Conservation (phyloP, 2,113 vertebrate genomes). For the Microtus richardsoni region DNA sequence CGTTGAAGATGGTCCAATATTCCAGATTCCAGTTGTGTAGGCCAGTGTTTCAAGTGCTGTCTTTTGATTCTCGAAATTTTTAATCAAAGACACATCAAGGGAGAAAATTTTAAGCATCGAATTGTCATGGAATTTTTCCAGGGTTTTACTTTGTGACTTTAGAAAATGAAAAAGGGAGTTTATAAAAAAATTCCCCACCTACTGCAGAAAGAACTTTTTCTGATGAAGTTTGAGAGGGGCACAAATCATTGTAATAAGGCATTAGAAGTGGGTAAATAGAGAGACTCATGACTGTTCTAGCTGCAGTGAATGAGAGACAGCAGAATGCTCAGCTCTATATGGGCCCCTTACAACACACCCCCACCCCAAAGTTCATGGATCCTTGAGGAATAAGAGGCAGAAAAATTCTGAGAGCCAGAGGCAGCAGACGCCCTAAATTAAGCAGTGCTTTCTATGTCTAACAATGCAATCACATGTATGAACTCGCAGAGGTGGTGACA, state of each 20-base stretch:
- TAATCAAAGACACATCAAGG: neutral
- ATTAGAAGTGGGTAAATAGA: neutral
- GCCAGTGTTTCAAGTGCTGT: neutral
- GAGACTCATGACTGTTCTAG: neutral
- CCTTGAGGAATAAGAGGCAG: neutral
- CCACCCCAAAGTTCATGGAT: no score
- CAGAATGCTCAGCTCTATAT: neutral
- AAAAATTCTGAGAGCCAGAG: neutral
- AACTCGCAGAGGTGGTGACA: neutral
- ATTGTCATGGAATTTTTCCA: neutral
- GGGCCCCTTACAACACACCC: neutral
- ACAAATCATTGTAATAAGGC: neutral
- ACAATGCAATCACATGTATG: neutral
- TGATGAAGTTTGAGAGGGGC: neutral
- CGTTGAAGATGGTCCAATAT: neutral
- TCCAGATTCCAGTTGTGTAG: neutral
- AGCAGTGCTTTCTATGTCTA: neutral
- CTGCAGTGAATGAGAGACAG: neutral
- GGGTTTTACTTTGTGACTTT: neutral
- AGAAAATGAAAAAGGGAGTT: neutral
- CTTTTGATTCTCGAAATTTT: conserved; percentile 12
- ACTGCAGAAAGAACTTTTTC: neutral
- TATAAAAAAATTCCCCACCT: neutral
- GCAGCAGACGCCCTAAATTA: neutral
- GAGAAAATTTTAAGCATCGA: conserved; percentile 6